Conservation (phyloP, 1,140 invertebrate genomes). For the Proales similis region DNA sequence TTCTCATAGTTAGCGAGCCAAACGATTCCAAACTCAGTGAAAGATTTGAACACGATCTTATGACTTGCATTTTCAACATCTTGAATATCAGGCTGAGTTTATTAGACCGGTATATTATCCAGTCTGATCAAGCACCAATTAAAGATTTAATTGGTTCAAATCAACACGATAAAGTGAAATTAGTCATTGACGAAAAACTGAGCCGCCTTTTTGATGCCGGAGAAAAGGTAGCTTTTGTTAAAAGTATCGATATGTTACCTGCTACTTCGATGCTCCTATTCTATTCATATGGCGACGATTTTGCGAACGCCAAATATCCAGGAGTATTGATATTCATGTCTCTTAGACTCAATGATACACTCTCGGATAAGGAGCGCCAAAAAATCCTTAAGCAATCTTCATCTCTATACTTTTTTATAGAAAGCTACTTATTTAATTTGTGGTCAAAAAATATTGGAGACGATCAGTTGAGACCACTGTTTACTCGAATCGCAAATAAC, state of each 20-base stretch:
- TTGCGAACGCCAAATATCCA: constrained; percentile 9
- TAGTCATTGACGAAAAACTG: constrained; percentile 4
- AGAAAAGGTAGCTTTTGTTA: constrained; percentile 8
- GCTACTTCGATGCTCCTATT: constrained; percentile 25
- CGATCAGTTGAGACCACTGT: constrained; percentile 23
- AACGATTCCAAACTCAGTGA: neutral
- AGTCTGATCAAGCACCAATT: neutral
- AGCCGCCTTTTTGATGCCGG: neutral
- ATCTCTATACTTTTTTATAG: constrained; percentile 1
- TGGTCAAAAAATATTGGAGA: constrained; percentile 20
- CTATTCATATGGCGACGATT: constrained; percentile 32
- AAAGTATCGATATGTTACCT: constrained; percentile 5
- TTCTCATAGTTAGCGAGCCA: constrained; percentile 8
- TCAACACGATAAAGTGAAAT: constrained; percentile 11
- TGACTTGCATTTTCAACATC: neutral
- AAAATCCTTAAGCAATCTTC: neutral
- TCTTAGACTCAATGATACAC: neutral
- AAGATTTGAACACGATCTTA: constrained; percentile 7
- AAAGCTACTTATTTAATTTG: constrained; percentile 25
- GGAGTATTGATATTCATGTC: constrained; percentile 32
- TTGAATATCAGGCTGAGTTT: neutral
- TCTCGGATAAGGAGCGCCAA: neutral
- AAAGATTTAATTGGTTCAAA: neutral
- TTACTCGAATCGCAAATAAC: constrained; percentile 32
- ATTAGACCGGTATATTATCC: neutral